Conservation (phyloP, 2,113 vertebrate species). For the Neopipo cinnamomea region DNA sequence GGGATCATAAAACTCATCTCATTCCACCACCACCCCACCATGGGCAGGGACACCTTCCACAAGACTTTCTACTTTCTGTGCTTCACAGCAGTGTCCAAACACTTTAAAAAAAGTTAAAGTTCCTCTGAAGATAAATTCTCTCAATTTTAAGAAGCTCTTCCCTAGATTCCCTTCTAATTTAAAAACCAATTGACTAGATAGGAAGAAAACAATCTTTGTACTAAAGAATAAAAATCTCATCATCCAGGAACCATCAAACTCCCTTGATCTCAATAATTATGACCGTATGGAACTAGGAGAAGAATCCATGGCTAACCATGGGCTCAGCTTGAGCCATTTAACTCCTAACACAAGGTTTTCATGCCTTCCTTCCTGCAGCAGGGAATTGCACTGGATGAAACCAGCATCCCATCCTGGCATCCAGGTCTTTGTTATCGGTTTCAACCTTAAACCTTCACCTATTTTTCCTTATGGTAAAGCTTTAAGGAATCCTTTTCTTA, state of each 20-base stretch:
- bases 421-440: neutral
- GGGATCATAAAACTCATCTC: neutral
- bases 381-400: neutral
- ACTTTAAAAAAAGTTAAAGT: rapidly evolving
- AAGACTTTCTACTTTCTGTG: no score
- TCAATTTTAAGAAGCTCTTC: neutral
- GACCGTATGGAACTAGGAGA: neutral
- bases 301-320: rapidly evolving
- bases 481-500: slow-evolving; percentile 2
- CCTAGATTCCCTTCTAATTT: neutral
- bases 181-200: neutral
- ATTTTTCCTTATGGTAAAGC: neutral
- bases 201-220: neutral
- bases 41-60: neutral
- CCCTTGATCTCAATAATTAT: rapidly evolving
- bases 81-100: rapidly evolving
- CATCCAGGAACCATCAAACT: rapidly evolving
- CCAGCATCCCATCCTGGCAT: neutral
- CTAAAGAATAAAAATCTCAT: neutral
- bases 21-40: neutral
- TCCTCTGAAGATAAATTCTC: neutral
- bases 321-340: neutral
- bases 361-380: neutral
- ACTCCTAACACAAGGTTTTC: rapidly evolving
- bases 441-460: neutral